Evolutionary conservation across 2,113 vertebrate genomes (phyloP).

Genomic region (Syrrhaptes paradoxus): DNA sequence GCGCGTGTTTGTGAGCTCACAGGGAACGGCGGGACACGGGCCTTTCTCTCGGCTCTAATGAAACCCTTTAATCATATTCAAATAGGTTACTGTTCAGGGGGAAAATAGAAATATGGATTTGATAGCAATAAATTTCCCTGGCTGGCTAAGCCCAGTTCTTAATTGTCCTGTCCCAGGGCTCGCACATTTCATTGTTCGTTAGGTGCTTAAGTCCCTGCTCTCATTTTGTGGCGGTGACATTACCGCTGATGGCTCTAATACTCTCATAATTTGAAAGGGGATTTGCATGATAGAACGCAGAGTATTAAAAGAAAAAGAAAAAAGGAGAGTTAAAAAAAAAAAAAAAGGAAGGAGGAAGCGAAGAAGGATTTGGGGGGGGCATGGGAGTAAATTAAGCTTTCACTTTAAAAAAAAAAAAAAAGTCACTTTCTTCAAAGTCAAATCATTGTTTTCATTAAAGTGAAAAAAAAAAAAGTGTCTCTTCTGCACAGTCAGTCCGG

Average conservation of each 20-base stretch:
- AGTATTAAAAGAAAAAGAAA: constrained; percentile 99
- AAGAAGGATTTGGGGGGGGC: constrained; percentile 64
- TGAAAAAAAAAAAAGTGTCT: constrained; percentile 64
- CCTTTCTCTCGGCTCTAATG: constrained; percentile 85
- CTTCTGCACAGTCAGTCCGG: constrained; percentile 76
- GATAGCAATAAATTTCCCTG: constrained; percentile 99
- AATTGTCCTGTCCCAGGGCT: constrained; percentile 99
- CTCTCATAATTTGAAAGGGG: constrained; percentile 99
- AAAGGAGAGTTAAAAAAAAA: constrained; percentile 79
- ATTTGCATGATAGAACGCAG: constrained; percentile 99
- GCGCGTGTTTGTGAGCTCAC: constrained; percentile 83
- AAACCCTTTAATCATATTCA: constrained; percentile 99
- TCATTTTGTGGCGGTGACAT: constrained; percentile 99
- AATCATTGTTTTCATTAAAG: constrained; percentile 90
- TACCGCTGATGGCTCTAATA: constrained; percentile 99
- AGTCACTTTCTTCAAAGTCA: constrained; percentile 99
- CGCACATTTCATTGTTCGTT: constrained; percentile 99
- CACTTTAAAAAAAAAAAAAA: constrained; percentile 98
- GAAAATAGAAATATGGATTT: constrained; percentile 99
- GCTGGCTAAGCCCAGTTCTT: constrained; percentile 99
- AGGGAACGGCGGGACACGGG: constrained; percentile 76
- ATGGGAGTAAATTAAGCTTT: constrained; percentile 81
- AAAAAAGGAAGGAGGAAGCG: background rate
- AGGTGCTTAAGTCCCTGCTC: constrained; percentile 99
- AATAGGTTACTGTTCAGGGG: constrained; percentile 99